Percentiles rank a stretch among this genome's conserved stretches.
Evolutionary conservation across 1,140 invertebrate species (phyloP).

Genomic region (Saxidomus purpurata): DNA sequence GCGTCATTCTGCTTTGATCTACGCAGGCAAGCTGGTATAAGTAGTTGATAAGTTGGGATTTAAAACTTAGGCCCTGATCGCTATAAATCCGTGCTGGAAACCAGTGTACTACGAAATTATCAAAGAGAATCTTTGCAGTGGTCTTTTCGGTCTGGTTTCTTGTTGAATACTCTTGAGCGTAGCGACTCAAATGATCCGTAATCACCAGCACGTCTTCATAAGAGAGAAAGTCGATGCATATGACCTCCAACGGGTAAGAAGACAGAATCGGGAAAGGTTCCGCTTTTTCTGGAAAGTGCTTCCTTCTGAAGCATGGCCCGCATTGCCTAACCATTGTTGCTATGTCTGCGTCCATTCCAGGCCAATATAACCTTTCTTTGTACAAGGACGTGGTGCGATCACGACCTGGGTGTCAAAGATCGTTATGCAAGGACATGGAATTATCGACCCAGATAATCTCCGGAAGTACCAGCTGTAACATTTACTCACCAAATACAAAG

Average conservation of each 20-base stretch:
- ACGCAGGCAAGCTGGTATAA: constrained; percentile 58
- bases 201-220: constrained; percentile 29
- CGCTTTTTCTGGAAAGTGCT: neutral
- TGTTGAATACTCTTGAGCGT: neutral
- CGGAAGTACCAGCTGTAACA: constrained; percentile 19
- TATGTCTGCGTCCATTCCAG: neutral
- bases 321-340: neutral
- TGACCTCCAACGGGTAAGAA: neutral
- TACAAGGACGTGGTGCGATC: neutral
- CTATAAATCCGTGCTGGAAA: constrained; percentile 56
- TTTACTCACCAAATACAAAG: neutral
- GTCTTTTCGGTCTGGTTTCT: constrained; percentile 15
- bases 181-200: constrained; percentile 31
- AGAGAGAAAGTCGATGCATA: constrained; percentile 14
- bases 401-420: constrained; percentile 29
- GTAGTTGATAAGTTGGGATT: constrained; percentile 62
- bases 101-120: neutral
- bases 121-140: constrained; percentile 20
- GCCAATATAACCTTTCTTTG: constrained; percentile 19
- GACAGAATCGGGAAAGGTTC: neutral
- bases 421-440: constrained; percentile 26
- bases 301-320: neutral
- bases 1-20: constrained; percentile 45
- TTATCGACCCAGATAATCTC: neutral
- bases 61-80: constrained; percentile 60